phyloP scores from a whole-genome alignment of 1,140 invertebrate genomes.

The Mya arenaria region DNA sequence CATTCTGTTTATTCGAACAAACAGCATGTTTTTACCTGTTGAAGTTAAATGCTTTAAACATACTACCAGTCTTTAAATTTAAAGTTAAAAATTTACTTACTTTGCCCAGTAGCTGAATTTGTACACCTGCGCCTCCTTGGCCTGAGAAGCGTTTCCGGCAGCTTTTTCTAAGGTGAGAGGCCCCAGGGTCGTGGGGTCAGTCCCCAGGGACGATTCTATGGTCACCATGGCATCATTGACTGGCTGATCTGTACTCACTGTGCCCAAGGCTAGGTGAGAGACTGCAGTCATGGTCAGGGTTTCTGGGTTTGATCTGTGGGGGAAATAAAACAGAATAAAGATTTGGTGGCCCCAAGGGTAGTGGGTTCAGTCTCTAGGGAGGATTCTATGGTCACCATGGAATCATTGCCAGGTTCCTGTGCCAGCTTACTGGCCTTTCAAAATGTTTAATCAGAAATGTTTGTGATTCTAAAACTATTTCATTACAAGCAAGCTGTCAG shows the following conservation, averaged over 20 bases:
- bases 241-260: constrained; percentile 35
- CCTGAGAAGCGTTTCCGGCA: background rate
- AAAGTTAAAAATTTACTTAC: too few relatives aligned
- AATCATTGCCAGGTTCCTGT: background rate
- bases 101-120: constrained; percentile 39
- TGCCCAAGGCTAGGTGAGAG: constrained; percentile 38
- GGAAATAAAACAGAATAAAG: too few relatives aligned
- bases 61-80: too few relatives aligned
- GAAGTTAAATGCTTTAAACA: too few relatives aligned
- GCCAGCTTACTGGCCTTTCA: too few relatives aligned
- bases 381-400: constrained; percentile 1
- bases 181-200: constrained; percentile 3
- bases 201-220: constrained; percentile 19
- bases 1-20: too few relatives aligned
- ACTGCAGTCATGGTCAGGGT: constrained; percentile 46
- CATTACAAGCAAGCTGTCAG: too few relatives aligned
- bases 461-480: too few relatives aligned
- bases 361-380: background rate
- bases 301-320: constrained; percentile 41
- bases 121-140: constrained; percentile 20
- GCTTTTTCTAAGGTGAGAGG: constrained; percentile 1
- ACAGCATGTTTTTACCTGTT: too few relatives aligned
- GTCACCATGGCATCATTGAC: constrained; percentile 44
- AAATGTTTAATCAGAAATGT: too few relatives aligned
- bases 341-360: background rate